phyloP scores from a whole-genome alignment of 2,888 invertebrate species.

The Eretmocerus hayati region DNA sequence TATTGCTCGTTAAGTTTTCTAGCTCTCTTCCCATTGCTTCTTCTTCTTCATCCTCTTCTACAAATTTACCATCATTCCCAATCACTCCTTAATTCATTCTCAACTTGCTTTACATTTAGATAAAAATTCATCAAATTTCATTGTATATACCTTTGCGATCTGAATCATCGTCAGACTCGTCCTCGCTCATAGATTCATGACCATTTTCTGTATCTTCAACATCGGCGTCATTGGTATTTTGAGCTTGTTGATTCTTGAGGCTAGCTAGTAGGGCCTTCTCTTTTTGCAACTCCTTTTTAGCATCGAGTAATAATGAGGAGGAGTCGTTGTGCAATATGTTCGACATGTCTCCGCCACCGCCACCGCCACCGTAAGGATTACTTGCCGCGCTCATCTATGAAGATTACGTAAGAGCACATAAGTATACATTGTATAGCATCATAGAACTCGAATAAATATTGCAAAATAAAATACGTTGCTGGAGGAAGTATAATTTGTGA shows the following conservation, averaged over 20 bases:
- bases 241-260: constrained; percentile 38
- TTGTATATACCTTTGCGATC: constrained; percentile 53
- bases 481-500: too few relatives aligned
- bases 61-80: constrained; percentile 23
- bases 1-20: constrained; percentile 84
- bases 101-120: neutral
- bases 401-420: neutral
- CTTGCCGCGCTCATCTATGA: constrained; percentile 35
- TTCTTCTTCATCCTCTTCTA: constrained; percentile 48
- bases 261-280: constrained; percentile 53
- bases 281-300: constrained; percentile 72
- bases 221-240: constrained; percentile 42
- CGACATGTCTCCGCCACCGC: constrained; percentile 48
- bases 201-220: constrained; percentile 52
- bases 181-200: constrained; percentile 56
- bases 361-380: constrained; percentile 17
- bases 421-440: too few relatives aligned
- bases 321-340: constrained; percentile 59
- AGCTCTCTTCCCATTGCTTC: constrained; percentile 71
- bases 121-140: neutral
- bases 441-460: too few relatives aligned
- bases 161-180: constrained; percentile 51
- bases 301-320: constrained; percentile 61
- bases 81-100: neutral
- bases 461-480: too few relatives aligned